Conservation (phyloP, 2,113 vertebrate species). For the Vombatus ursinus region DNA sequence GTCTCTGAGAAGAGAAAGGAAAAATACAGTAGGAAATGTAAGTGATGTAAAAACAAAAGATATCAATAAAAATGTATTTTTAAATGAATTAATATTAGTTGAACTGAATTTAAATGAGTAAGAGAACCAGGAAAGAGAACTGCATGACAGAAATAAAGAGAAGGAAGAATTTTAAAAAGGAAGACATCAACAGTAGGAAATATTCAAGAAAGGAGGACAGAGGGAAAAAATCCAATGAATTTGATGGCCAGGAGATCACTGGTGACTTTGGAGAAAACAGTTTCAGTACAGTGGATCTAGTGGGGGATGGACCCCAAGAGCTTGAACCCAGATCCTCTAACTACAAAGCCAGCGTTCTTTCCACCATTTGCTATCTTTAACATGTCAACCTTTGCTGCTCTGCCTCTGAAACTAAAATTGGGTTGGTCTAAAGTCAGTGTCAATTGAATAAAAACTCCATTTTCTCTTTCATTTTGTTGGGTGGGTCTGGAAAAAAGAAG, state of each 20-base stretch:
- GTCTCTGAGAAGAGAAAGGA: too few species aligned
- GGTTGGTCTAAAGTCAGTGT: not conserved
- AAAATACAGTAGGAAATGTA: too few species aligned
- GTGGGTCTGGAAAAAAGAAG: not conserved
- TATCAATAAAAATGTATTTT: too few species aligned
- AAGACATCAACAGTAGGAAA: not conserved
- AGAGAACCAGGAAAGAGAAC: not conserved
- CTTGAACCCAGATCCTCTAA: not conserved
- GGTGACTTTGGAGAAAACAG: not conserved
- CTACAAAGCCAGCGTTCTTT: not conserved
- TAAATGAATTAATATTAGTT: too few species aligned
- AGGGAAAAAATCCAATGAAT: not conserved
- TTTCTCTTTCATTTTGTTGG: not conserved
- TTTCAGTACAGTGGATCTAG: not conserved
- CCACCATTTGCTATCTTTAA: not conserved
- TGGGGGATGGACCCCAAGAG: not conserved
- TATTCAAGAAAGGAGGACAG: not conserved
- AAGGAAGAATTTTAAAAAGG: not conserved
- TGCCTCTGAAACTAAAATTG: not conserved
- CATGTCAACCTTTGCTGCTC: not conserved
- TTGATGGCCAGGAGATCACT: not conserved
- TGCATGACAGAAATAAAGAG: not conserved
- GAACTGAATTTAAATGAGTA: too few species aligned
- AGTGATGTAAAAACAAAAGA: too few species aligned
- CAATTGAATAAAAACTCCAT: not conserved